Percentiles rank a stretch among this genome's conserved stretches.
Evolutionary conservation across 2,888 invertebrate species (phyloP).

Genomic region (Lithophane ornitopus): DNA sequence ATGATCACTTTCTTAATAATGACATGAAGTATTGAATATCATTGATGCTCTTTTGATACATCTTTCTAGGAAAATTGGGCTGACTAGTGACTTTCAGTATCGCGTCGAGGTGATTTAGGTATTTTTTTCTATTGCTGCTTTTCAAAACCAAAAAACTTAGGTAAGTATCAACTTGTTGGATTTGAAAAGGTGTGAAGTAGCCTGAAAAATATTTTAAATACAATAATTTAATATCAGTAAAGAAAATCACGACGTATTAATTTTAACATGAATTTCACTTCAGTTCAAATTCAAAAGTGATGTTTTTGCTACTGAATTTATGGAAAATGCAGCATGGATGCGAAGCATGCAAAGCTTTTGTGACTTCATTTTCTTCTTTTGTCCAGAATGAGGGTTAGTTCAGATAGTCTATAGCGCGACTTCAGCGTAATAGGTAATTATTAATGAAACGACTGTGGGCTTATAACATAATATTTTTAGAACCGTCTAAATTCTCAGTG

Average conservation of each 20-base stretch:
- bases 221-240: not conserved
- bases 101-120: not conserved
- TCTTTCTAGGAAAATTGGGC: not conserved
- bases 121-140: not conserved
- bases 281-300: not conserved
- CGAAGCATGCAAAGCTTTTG: not conserved
- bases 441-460: not conserved
- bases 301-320: not conserved
- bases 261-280: not conserved
- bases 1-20: conserved; percentile 19
- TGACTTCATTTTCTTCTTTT: not conserved
- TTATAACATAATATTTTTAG: not conserved
- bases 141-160: not conserved
- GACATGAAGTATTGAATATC: conserved; percentile 8
- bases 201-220: not conserved
- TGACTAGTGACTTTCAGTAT: not conserved
- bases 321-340: too few species aligned
- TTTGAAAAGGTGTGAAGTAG: not conserved
- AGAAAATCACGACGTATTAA: not conserved
- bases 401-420: too few species aligned
- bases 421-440: not conserved
- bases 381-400: not conserved
- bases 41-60: conserved; percentile 11
- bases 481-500: too few species aligned
- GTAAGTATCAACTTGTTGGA: not conserved